phyloP scores from a whole-genome alignment of 2,113 vertebrate genomes.

The Daphoenositta chrysoptera region DNA sequence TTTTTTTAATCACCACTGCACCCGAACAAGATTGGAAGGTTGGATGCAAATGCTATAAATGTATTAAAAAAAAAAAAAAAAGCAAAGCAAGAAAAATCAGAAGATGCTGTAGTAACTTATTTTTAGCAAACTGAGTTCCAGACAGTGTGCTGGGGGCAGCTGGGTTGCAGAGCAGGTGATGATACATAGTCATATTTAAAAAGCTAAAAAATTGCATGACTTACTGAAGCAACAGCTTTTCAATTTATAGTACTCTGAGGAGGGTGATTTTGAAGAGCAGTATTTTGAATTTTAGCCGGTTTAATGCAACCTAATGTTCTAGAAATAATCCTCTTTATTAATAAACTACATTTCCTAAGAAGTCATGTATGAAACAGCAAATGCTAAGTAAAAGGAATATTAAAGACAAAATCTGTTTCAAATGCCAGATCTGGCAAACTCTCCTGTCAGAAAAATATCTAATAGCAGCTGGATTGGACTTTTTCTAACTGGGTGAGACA shows the following conservation, averaged over 20 bases:
- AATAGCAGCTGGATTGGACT: neutral
- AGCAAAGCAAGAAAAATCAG: neutral
- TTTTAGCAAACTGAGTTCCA: neutral
- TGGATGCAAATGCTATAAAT: neutral
- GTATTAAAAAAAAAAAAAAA: neutral
- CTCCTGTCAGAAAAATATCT: neutral
- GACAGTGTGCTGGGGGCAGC: neutral
- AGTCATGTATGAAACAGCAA: neutral
- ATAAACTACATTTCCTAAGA: neutral
- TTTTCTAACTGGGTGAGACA: neutral
- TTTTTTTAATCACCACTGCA: neutral
- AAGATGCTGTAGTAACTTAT: neutral
- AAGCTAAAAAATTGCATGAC: neutral
- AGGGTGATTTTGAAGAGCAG: neutral
- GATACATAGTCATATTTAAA: neutral
- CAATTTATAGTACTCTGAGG: neutral
- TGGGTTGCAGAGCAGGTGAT: neutral
- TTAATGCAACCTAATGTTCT: neutral
- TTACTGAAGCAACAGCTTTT: neutral
- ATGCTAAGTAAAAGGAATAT: neutral
- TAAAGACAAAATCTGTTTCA: neutral
- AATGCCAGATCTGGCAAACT: neutral
- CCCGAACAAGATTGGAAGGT: neutral
- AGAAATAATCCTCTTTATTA: conserved; percentile 30
- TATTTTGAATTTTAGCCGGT: neutral